These are phyloP conservation scores for Myopa tessellatipennis DNA, from an alignment of 2,888 invertebrate genomes.

Conservation along the genomic window DNA sequence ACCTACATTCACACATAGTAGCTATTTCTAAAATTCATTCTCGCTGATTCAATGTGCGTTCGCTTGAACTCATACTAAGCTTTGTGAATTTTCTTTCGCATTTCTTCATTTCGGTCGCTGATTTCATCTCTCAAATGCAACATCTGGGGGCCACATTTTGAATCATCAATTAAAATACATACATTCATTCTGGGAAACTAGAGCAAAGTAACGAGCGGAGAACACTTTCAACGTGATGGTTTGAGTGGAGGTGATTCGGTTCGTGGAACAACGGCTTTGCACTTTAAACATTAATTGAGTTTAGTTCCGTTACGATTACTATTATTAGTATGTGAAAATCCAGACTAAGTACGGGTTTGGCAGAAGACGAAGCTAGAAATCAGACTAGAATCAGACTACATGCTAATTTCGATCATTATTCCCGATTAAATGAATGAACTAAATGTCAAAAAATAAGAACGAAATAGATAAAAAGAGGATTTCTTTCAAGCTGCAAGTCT, in stretches of 20 bases:
- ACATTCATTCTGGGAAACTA: conserved; percentile 14
- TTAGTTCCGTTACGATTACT: no score
- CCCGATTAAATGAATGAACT: not conserved
- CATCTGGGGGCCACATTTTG: conserved; percentile 44
- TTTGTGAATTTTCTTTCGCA: not conserved
- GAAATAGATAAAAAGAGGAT: no score
- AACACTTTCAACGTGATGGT: no score
- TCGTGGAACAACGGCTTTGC: no score
- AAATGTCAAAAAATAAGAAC: no score
- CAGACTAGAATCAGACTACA: not conserved
- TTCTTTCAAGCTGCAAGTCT: no score
- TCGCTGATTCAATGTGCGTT: not conserved
- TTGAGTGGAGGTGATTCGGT: no score
- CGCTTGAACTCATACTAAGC: not conserved
- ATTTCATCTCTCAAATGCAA: conserved; percentile 30
- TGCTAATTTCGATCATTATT: not conserved
- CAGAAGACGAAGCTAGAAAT: no score
- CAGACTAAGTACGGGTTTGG: no score
- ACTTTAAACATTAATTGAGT: no score
- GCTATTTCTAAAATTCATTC: not conserved
- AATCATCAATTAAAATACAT: conserved; percentile 38
- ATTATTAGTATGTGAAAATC: no score
- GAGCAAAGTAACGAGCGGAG: not conserved
- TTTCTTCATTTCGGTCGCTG: conserved; percentile 5
- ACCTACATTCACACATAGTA: not conserved